Evolutionary conservation across 2,888 invertebrate species (phyloP).

Genomic region (Liopterus haemorrhoidalis): DNA sequence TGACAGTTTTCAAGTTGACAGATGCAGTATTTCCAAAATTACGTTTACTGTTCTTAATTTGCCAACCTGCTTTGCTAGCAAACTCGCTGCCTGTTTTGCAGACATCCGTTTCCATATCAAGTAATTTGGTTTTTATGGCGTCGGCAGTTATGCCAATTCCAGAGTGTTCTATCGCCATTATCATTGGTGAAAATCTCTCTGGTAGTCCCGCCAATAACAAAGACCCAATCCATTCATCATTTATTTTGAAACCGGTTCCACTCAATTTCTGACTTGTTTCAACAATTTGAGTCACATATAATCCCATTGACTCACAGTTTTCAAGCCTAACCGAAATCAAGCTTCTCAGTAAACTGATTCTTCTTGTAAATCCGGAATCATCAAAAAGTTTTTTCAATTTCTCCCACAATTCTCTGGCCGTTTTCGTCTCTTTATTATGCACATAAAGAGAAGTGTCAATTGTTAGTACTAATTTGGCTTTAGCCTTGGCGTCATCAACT

Average conservation of each 20-base stretch:
- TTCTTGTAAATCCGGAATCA: constrained; percentile 33
- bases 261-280: constrained; percentile 32
- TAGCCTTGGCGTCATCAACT: too few relatives aligned
- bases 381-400: constrained; percentile 29
- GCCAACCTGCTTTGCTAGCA: too few relatives aligned
- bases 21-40: too few relatives aligned
- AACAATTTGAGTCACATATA: constrained; percentile 33
- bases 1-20: too few relatives aligned
- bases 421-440: constrained; percentile 28
- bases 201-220: constrained; percentile 35
- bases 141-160: constrained; percentile 33
- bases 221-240: constrained; percentile 34
- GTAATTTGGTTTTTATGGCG: constrained; percentile 33
- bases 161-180: constrained; percentile 33
- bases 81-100: too few relatives aligned
- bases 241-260: constrained; percentile 30
- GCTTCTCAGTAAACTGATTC: constrained; percentile 30
- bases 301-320: constrained; percentile 30
- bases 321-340: constrained; percentile 30
- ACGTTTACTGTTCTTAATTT: too few relatives aligned
- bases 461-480: too few relatives aligned
- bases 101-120: too few relatives aligned
- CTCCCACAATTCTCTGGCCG: constrained; percentile 32
- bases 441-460: too few relatives aligned
- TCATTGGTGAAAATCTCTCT: constrained; percentile 35